Evolutionary conservation across 35 echinoderm and acorn worm species (phyloP).

Genomic region (Nesometra sesokonis): DNA sequence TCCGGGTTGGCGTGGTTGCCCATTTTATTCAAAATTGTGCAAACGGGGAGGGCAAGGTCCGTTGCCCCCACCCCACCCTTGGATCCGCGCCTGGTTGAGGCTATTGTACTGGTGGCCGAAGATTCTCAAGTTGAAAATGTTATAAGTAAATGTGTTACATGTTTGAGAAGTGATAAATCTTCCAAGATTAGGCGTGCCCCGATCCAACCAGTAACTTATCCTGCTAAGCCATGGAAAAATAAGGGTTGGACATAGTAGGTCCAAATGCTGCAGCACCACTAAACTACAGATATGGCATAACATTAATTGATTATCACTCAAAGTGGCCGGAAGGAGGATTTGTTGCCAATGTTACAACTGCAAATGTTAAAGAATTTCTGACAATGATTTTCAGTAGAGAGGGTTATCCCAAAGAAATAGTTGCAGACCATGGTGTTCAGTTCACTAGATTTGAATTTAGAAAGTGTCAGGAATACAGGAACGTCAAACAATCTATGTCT

Average conservation of each 20-base stretch:
- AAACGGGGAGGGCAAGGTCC: no score
- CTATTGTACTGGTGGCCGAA: neutral
- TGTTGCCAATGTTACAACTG: conserved; percentile 24
- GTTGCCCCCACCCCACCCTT: no score
- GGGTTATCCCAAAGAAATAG: conserved; percentile 30
- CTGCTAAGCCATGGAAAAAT: conserved; percentile 25
- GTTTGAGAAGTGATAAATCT: conserved; percentile 31
- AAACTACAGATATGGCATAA: conserved; percentile 26
- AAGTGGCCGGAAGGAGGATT: conserved; percentile 41
- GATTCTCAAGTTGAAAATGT: conserved; percentile 27
- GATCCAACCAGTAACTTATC: conserved; percentile 16
- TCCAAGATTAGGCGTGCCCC: conserved; percentile 5
- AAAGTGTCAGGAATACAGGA: conserved; percentile 2
- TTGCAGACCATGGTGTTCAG: conserved; percentile 20
- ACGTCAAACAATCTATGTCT: conserved; percentile 3
- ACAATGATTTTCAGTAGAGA: conserved; percentile 35
- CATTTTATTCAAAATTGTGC: no score
- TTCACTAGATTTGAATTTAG: conserved; percentile 23
- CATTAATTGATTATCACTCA: conserved; percentile 34
- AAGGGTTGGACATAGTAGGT: conserved; percentile 41
- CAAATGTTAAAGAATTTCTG: conserved; percentile 17
- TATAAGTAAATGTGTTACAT: conserved; percentile 16
- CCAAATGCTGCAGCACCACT: neutral
- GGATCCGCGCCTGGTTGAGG: no score
- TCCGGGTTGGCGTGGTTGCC: no score